These are phyloP conservation scores for Unio pictorum DNA, from an alignment of 2,888 invertebrate species.

Conservation along the genomic window DNA sequence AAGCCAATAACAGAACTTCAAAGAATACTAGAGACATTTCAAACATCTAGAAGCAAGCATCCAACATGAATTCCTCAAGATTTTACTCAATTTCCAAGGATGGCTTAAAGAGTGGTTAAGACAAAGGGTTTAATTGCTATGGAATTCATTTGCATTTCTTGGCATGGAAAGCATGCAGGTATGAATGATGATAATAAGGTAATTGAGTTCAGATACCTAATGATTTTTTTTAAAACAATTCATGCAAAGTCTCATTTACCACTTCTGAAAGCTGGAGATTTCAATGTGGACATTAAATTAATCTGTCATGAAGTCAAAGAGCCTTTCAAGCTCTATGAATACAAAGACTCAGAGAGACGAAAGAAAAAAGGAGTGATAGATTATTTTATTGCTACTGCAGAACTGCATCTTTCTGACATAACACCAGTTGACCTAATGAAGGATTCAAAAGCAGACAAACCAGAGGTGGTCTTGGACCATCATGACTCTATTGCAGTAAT, in stretches of 20 bases:
- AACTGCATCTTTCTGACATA: conserved; percentile 14
- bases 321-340: conserved; percentile 24
- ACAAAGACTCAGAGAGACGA: conserved; percentile 18
- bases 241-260: conserved; percentile 19
- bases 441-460: conserved; percentile 10
- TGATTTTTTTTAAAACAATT: conserved; percentile 22
- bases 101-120: conserved; percentile 10
- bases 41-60: conserved; percentile 15
- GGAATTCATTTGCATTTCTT: conserved; percentile 26
- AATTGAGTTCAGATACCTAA: conserved; percentile 17
- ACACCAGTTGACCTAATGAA: conserved; percentile 14
- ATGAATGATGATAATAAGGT: conserved; percentile 9
- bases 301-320: conserved; percentile 12
- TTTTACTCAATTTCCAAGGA: conserved; percentile 19
- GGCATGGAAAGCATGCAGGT: conserved; percentile 17
- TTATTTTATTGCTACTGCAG: conserved; percentile 22
- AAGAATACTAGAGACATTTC: conserved; percentile 11
- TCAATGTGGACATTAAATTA: conserved; percentile 17
- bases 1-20: conserved; percentile 9
- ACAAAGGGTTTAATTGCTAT: conserved; percentile 7
- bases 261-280: conserved; percentile 22
- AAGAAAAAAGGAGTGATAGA: conserved; percentile 13
- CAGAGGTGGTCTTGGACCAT: conserved; percentile 16
- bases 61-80: conserved; percentile 14
- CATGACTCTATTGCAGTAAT: conserved; percentile 13